Percentiles rank a stretch among this genome's conserved stretches.
These are phyloP conservation scores for Acrossocheilus wenchowensis DNA, from an alignment of 2,797 vertebrate genomes.

Conservation along the genomic window DNA sequence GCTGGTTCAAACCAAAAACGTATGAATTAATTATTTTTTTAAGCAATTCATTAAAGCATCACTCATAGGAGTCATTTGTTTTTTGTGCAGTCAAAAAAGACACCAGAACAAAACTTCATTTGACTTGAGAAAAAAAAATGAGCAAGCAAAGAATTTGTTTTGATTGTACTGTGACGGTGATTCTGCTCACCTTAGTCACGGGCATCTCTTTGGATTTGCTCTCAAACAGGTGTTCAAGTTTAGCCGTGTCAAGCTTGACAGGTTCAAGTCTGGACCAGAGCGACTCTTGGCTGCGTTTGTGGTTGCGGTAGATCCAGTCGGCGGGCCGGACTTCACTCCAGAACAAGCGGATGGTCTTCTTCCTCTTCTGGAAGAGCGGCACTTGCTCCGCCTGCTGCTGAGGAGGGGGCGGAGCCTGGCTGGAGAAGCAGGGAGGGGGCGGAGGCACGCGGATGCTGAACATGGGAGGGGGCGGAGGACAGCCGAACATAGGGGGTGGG, in stretches of 20 bases:
- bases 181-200: conserved; percentile 87
- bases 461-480: conserved; percentile 83
- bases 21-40: neutral
- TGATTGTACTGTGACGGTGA: too few species aligned
- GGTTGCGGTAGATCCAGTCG: conserved; percentile 86
- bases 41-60: neutral
- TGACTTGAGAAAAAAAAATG: neutral
- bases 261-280: conserved; percentile 95
- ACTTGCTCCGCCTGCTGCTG: conserved; percentile 80
- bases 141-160: neutral
- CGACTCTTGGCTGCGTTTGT: conserved; percentile 85
- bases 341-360: conserved; percentile 97
- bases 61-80: neutral
- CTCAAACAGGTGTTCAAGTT: conserved; percentile 96
- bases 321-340: conserved; percentile 94
- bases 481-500: conserved; percentile 79
- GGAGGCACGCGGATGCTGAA: conserved; percentile 80
- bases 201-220: conserved; percentile 95
- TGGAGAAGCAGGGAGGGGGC: conserved; percentile 79
- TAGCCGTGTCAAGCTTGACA: conserved; percentile 92
- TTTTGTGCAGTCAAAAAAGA: neutral
- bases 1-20: neutral
- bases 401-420: conserved; percentile 64
- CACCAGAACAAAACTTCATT: neutral
- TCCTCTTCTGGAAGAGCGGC: conserved; percentile 91